Percentiles rank a stretch among this genome's conserved stretches.
phyloP scores from a whole-genome alignment of 2,888 invertebrate genomes.

The Drosophila emarginata region DNA sequence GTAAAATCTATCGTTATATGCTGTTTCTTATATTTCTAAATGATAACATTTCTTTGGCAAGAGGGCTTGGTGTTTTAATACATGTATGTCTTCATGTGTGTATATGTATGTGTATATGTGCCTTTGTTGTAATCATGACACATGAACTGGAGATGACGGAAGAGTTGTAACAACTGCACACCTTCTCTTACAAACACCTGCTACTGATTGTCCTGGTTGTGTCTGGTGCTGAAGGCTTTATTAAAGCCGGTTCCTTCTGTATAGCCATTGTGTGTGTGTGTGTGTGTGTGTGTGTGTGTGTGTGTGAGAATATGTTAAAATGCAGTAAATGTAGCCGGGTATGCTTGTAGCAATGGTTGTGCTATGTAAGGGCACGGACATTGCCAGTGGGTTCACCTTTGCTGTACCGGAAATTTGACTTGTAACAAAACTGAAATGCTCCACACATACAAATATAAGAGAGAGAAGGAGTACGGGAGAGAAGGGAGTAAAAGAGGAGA shows the following conservation, averaged over 20 bases:
- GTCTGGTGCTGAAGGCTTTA: constrained; percentile 69
- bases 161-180: constrained; percentile 17
- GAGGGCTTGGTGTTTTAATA: neutral
- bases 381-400: constrained; percentile 17
- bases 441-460: constrained; percentile 6
- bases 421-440: constrained; percentile 59
- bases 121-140: constrained; percentile 50
- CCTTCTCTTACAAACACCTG: constrained; percentile 34
- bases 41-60: neutral
- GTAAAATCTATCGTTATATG: too few relatives aligned
- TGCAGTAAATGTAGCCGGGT: constrained; percentile 15
- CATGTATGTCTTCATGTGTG: too few relatives aligned
- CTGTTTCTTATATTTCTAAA: too few relatives aligned
- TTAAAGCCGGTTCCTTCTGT: constrained; percentile 38
- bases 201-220: constrained; percentile 37
- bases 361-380: constrained; percentile 15
- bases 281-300: constrained; percentile 11
- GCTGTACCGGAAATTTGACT: constrained; percentile 69
- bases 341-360: constrained; percentile 7
- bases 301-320: constrained; percentile 50
- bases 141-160: constrained; percentile 21
- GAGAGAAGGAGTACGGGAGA: neutral
- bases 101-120: neutral
- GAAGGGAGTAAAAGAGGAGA: constrained; percentile 7
- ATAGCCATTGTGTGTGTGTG: neutral